These are phyloP conservation scores for Tenthredo distinguenda DNA, from an alignment of 2,888 invertebrate genomes.

Conservation along the genomic window DNA sequence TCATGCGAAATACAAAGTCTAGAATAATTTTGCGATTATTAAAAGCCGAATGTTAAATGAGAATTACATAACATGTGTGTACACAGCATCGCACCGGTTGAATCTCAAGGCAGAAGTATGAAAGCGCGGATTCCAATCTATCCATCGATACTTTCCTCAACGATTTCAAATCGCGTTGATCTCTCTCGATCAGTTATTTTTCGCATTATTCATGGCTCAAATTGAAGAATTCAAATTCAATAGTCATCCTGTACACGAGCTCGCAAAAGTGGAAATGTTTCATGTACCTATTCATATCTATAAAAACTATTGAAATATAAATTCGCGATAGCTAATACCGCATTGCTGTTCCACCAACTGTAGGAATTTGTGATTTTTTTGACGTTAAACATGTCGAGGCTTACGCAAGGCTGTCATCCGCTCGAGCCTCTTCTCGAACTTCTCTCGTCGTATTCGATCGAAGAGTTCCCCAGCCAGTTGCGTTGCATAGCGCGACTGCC, in stretches of 20 bases:
- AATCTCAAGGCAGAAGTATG: background rate
- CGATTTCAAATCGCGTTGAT: background rate
- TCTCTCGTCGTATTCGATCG: constrained; percentile 36
- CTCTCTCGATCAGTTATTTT: background rate
- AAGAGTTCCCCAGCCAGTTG: constrained; percentile 59
- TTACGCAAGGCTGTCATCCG: constrained; percentile 50
- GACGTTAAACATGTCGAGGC: background rate
- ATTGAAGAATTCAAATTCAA: background rate
- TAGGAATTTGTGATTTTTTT: background rate
- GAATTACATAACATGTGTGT: background rate
- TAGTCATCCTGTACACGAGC: background rate
- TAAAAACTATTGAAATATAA: background rate
- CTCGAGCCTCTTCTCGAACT: constrained; percentile 29
- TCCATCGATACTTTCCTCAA: background rate
- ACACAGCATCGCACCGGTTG: background rate
- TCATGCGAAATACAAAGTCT: background rate
- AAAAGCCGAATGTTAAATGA: background rate
- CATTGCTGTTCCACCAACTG: background rate
- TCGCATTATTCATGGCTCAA: background rate
- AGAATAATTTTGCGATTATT: constrained; percentile 11
- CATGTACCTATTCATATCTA: background rate
- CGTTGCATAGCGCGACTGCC: constrained; percentile 58
- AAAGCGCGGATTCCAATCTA: background rate
- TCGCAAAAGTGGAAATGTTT: background rate
- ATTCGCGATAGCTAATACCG: background rate